A percentile compares a stretch with the other conserved stretches of the same genome.
Conservation (phyloP, 2,888 invertebrate species). For the Clivina fossor region DNA sequence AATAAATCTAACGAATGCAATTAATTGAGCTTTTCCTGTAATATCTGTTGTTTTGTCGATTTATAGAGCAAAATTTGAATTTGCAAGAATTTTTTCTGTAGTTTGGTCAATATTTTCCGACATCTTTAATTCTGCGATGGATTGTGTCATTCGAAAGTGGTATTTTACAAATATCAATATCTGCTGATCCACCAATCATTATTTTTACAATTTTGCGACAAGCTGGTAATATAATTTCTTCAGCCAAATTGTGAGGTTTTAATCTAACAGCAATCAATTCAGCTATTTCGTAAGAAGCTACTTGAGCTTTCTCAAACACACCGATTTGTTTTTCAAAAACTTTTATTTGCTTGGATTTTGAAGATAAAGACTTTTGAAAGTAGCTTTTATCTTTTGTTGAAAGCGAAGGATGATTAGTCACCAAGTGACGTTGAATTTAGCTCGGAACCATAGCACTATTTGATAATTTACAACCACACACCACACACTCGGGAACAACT, state of each 20-base stretch:
- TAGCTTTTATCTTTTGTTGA: conserved; percentile 30
- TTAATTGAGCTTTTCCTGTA: conserved; percentile 35
- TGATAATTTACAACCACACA: conserved; percentile 24
- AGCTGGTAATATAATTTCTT: conserved; percentile 29
- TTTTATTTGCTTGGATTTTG: conserved; percentile 14
- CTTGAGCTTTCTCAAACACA: conserved; percentile 26
- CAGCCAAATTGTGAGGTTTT: conserved; percentile 30
- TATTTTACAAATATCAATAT: conserved; percentile 15
- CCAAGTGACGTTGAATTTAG: conserved; percentile 36
- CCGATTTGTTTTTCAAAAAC: conserved; percentile 32
- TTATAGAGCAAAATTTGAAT: conserved; percentile 38
- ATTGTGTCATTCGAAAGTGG: conserved; percentile 29
- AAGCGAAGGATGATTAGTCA: conserved; percentile 35
- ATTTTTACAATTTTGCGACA: conserved; percentile 30
- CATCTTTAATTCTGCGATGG: conserved; percentile 29
- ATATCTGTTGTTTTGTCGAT: conserved; percentile 37
- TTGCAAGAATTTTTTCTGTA: conserved; percentile 29
- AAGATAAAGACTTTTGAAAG: conserved; percentile 3
- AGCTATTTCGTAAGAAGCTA: conserved; percentile 34
- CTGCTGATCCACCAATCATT: conserved; percentile 24
- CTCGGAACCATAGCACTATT: conserved; percentile 36
- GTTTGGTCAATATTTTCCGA: conserved; percentile 34
- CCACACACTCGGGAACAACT: conserved; percentile 22
- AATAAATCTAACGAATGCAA: conserved; percentile 35
- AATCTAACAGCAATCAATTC: conserved; percentile 31